Evolutionary conservation across 2,888 invertebrate species (phyloP).

Genomic region (Leptopilina syphax): DNA sequence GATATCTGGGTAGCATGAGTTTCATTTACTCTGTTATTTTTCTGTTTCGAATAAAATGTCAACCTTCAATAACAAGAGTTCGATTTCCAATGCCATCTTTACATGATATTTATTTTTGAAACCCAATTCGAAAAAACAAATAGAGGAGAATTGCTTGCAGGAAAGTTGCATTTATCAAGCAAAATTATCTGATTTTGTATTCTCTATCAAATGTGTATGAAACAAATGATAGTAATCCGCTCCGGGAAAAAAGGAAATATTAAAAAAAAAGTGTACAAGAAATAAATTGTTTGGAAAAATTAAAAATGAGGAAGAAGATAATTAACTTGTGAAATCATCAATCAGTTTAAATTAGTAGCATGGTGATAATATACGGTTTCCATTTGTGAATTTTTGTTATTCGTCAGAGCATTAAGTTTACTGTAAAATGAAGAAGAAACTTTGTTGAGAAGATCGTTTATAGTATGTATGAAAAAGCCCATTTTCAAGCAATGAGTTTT

Average conservation of each 20-base stretch:
- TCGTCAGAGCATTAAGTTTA: not conserved
- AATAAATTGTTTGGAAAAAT: not conserved
- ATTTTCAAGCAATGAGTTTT: slow-evolving; percentile 29
- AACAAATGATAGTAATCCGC: not conserved
- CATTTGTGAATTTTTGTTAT: not conserved
- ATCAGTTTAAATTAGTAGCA: not conserved
- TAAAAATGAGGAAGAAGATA: not conserved
- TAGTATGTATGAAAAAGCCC: not conserved
- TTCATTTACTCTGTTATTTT: not conserved
- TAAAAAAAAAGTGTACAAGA: not conserved
- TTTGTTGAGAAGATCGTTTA: slow-evolving; percentile 11
- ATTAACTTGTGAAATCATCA: not conserved
- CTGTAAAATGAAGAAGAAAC: slow-evolving; percentile 16
- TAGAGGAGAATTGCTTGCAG: not conserved
- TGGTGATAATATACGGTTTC: not conserved
- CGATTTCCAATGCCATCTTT: slow-evolving; percentile 5
- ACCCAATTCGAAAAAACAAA: slow-evolving; percentile 4
- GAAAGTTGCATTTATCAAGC: not conserved
- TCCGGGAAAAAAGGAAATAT: not conserved
- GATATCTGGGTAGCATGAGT: not conserved
- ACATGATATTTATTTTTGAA: slow-evolving; percentile 1
- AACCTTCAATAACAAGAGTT: slow-evolving; percentile 14
- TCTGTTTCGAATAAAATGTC: not conserved
- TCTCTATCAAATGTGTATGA: not conserved
- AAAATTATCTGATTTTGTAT: not conserved